Base-by-base conservation (phyloP, 2,888 invertebrate genomes). In the Pachliopta kotzebuea region DNA sequence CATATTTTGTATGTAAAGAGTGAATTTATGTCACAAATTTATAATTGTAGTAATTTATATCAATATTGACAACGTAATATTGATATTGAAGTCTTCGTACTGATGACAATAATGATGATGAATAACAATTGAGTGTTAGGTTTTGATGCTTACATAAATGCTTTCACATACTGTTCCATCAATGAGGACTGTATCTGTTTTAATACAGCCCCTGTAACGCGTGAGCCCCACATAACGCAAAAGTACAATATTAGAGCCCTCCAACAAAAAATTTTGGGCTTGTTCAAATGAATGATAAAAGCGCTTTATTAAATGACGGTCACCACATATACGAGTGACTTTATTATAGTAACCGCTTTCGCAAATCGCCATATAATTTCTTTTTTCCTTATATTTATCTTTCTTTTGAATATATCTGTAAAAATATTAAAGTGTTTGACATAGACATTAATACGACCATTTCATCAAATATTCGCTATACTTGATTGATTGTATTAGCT, bases 201-300 rank as follows among this genome's bases (percentile, higher is more conserved):
- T 92, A 68, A 94, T 84, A 62, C 76, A 84, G 14, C 94, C 94
- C 60, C 83, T 83, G 72, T 86, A 93, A 69, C 92, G 86, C 20
- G 78, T 83, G 18, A 94, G 74, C 3, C 92, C 94, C 42, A 95
- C 81, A 75, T 94, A 94, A 68, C 95, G 86, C 79, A 94, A 83
- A 21, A 95, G 77, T 18, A 94, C 77, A 66, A 95, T 84, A 79
- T 93, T 94, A 11, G 93, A 92, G 42, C 94, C 94, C 85, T 94
- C 94, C n/a, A 93, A 88, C 59, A 94, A 79, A 67, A 94, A 88
- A 71, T 92, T 82, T 60, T 80, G 83, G n/a, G 92, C 85, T 26
- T 83, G 85, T 53, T 85, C 83, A 60, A 93, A 88, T 45, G 88
- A 80, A 74, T 94, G 92, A 72, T 93, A 92, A 65, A 88, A 84